Evolutionary conservation across 2,113 vertebrate genomes (phyloP).

Genomic region (Asarcornis scutulata): DNA sequence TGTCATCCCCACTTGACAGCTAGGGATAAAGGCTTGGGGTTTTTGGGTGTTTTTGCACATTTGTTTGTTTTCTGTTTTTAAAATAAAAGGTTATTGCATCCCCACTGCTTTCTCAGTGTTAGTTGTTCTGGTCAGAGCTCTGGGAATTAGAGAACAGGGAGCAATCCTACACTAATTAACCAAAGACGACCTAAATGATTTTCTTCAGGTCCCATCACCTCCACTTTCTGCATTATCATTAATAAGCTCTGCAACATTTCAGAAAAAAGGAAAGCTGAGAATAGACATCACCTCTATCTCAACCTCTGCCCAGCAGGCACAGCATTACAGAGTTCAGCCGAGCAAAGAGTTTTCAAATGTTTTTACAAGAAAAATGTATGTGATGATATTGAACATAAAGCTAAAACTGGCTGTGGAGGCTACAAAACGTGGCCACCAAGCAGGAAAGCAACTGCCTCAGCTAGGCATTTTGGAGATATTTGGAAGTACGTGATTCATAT

Average conservation of each 20-base stretch:
- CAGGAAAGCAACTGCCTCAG: not conserved
- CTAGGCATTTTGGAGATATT: not conserved
- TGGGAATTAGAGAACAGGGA: not conserved
- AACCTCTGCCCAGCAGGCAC: not conserved
- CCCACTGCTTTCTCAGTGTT: not conserved
- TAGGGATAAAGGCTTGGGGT: not conserved
- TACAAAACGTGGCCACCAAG: not conserved
- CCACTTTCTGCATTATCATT: not conserved
- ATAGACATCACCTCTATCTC: not conserved
- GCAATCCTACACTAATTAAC: not conserved
- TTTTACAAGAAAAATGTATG: not conserved
- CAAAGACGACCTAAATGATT: not conserved
- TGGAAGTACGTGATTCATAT: not conserved
- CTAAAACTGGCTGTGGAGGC: not conserved
- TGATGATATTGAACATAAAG: not conserved
- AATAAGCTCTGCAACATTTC: not conserved
- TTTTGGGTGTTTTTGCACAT: not conserved
- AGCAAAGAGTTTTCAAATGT: not conserved
- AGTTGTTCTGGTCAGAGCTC: not conserved
- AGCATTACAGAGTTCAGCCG: not conserved
- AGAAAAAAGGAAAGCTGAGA: not conserved
- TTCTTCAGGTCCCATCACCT: slow-evolving; percentile 13
- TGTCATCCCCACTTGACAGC: not conserved
- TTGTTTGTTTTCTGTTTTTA: not conserved
- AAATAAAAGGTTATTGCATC: not conserved